Conservation (phyloP, 2,797 vertebrate species). For the Halcyon leucocephala region DNA sequence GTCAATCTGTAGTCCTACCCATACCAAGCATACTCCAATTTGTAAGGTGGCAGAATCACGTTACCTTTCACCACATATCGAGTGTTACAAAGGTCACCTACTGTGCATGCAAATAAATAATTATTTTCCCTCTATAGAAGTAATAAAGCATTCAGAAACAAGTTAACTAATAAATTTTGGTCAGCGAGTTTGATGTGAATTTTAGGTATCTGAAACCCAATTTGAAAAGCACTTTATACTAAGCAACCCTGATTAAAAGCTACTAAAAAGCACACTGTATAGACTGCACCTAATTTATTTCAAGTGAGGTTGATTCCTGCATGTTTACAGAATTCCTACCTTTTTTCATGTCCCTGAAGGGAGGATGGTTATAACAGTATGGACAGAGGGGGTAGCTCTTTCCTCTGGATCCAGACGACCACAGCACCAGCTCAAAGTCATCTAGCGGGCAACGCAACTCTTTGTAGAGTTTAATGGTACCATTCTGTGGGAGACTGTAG, state of each 20-base stretch:
- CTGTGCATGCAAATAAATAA: background rate
- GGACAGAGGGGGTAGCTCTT: conserved; percentile 97
- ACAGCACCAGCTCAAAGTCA: conserved; percentile 96
- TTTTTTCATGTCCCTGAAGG: conserved; percentile 99
- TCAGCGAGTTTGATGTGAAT: fast-evolving
- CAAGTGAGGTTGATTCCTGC: background rate
- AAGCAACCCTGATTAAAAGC: background rate
- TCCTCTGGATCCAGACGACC: conserved; percentile 93
- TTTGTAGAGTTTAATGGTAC: conserved; percentile 97
- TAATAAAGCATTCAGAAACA: background rate
- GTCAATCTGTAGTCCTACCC: background rate
- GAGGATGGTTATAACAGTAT: conserved; percentile 95
- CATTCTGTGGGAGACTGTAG: conserved; percentile 95
- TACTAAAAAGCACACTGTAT: background rate
- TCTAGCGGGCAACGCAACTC: conserved; percentile 95
- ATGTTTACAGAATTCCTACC: conserved; percentile 74
- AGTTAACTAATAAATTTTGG: background rate
- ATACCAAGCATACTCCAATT: background rate
- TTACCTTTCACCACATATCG: background rate
- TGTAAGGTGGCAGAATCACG: background rate
- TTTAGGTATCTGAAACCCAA: background rate
- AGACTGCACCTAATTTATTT: background rate
- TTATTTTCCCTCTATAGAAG: background rate
- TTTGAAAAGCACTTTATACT: background rate
- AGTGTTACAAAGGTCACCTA: background rate